Evolutionary conservation across 2,113 vertebrate species (phyloP).

Genomic region (Limnothrissa miodon): DNA sequence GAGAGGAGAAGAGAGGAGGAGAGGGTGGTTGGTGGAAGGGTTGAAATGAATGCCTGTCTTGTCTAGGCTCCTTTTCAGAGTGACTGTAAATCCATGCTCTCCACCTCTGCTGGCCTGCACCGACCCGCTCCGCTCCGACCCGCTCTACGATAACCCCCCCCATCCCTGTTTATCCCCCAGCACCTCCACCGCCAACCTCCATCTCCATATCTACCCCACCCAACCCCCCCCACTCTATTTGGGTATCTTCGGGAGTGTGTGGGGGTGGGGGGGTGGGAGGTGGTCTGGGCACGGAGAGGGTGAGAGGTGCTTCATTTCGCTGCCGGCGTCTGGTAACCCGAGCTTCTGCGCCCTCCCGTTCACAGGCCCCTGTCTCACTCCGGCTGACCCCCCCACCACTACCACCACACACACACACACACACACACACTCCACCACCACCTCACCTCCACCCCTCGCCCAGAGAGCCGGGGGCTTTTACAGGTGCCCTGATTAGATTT

Average conservation of each 20-base stretch:
- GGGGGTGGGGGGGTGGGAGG: too few relatives aligned
- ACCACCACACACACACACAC: background rate
- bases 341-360: constrained; percentile 41
- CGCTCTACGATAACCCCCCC: constrained; percentile 1
- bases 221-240: too few relatives aligned
- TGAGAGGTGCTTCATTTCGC: constrained; percentile 35
- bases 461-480: constrained; percentile 40
- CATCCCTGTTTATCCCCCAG: background rate
- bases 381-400: background rate
- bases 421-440: background rate
- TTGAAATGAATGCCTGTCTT: constrained; percentile 9
- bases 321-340: constrained; percentile 51
- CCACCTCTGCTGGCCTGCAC: constrained; percentile 13
- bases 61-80: background rate
- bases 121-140: background rate
- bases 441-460: background rate
- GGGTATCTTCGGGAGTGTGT: background rate
- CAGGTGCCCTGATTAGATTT: constrained; percentile 59
- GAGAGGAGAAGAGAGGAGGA: constrained; percentile 18
- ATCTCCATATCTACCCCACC: background rate
- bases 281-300: constrained; percentile 8
- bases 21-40: background rate
- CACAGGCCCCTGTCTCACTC: constrained; percentile 25
- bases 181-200: background rate
- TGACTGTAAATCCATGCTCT: constrained; percentile 8